Evolutionary conservation across 2,888 invertebrate species (phyloP).

Genomic region (Sisyra terminalis): DNA sequence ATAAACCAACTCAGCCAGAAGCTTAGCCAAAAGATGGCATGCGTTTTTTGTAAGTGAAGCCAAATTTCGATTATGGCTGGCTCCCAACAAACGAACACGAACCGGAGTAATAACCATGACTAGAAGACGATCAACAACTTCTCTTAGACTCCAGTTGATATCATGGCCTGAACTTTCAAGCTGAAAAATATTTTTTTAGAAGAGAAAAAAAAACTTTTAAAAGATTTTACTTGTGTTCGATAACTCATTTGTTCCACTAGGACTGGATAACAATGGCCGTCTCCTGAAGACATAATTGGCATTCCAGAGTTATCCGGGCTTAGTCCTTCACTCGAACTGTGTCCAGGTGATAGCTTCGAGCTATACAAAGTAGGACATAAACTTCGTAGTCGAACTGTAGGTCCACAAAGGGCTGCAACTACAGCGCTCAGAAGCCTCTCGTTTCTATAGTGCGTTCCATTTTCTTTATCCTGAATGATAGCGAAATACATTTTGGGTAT

Average conservation of each 20-base stretch:
- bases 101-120: constrained; percentile 72
- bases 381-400: constrained; percentile 52
- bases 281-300: constrained; percentile 47
- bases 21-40: constrained; percentile 62
- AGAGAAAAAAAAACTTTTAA: neutral
- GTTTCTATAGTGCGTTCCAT: constrained; percentile 24
- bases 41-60: constrained; percentile 33
- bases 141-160: constrained; percentile 28
- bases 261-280: constrained; percentile 57
- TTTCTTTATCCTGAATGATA: constrained; percentile 22
- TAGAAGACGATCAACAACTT: constrained; percentile 67
- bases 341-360: constrained; percentile 22
- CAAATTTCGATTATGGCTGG: constrained; percentile 19
- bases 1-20: constrained; percentile 75
- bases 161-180: constrained; percentile 24
- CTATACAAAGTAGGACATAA: constrained; percentile 52
- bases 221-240: constrained; percentile 32
- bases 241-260: constrained; percentile 64
- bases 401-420: constrained; percentile 69
- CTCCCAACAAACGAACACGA: constrained; percentile 31
- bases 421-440: constrained; percentile 62
- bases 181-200: constrained; percentile 16
- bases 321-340: constrained; percentile 35
- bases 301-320: constrained; percentile 52
- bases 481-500: too few species aligned